Evolutionary conservation across 2,113 vertebrate genomes (phyloP).

Genomic region (Eulemur macaco): DNA sequence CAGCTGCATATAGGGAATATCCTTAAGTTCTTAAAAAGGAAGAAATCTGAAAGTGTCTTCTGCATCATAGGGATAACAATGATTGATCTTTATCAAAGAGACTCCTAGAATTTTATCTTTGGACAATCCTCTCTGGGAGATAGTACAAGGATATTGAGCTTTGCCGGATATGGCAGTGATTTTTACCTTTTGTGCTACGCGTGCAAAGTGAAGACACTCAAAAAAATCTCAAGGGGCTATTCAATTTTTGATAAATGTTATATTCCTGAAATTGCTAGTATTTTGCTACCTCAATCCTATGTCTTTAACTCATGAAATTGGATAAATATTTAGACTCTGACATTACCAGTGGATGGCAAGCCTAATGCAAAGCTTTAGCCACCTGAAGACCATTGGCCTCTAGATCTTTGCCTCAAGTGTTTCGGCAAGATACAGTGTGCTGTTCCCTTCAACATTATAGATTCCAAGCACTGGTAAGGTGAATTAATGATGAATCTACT

Average conservation of each 20-base stretch:
- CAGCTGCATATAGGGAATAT: slow-evolving; percentile 83
- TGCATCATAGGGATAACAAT: slow-evolving; percentile 85
- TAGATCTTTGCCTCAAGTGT: slow-evolving; percentile 81
- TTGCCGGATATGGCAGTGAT: slow-evolving; percentile 85
- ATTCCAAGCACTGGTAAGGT: slow-evolving; percentile 79
- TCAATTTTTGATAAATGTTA: slow-evolving; percentile 81
- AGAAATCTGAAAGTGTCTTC: slow-evolving; percentile 84
- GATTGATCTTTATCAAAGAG: slow-evolving; percentile 84
- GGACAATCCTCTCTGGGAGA: slow-evolving; percentile 82
- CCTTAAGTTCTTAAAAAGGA: slow-evolving; percentile 81
- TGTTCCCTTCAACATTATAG: slow-evolving; percentile 67
- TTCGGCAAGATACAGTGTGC: slow-evolving; percentile 77
- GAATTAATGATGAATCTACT: slow-evolving; percentile 73
- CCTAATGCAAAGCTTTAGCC: slow-evolving; percentile 83
- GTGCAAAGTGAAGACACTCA: slow-evolving; percentile 77
- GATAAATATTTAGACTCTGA: slow-evolving; percentile 78
- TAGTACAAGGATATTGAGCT: slow-evolving; percentile 87
- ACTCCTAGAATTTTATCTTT: slow-evolving; percentile 87
- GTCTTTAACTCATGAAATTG: slow-evolving; percentile 79
- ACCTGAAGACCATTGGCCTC: slow-evolving; percentile 77
- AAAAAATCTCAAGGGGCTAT: slow-evolving; percentile 75
- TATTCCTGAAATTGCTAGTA: slow-evolving; percentile 79
- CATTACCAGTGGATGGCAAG: slow-evolving; percentile 83
- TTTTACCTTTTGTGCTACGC: slow-evolving; percentile 83
- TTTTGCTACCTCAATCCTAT: slow-evolving; percentile 79